Conservation (phyloP, 2,888 invertebrate genomes). For the Atherix ibis region DNA sequence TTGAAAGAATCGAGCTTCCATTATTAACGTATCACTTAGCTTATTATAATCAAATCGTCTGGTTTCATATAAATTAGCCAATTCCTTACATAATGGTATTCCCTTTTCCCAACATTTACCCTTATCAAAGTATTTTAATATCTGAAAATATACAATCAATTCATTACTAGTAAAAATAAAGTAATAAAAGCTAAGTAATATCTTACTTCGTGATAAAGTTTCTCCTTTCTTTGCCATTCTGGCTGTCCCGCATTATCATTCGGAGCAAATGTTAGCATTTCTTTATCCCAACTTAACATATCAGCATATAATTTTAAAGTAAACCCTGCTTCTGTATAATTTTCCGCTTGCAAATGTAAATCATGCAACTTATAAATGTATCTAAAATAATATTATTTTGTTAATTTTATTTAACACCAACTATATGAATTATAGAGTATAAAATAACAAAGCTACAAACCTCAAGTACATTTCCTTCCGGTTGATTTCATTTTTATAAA, state of each 20-base stretch:
- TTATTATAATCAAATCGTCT: conserved; percentile 77
- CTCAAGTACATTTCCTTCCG: conserved; percentile 88
- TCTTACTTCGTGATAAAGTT: conserved; percentile 55
- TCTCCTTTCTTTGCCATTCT: conserved; percentile 83
- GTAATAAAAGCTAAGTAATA: too few relatives aligned
- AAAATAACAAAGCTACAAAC: conserved; percentile 11
- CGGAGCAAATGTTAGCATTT: conserved; percentile 39
- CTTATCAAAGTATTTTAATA: conserved; percentile 81
- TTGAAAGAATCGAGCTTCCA: conserved; percentile 80
- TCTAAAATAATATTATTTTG: conserved; percentile 28
- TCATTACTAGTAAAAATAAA: too few relatives aligned
- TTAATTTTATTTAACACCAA: neutral
- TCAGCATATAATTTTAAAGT: conserved; percentile 88
- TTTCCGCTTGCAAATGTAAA: conserved; percentile 78
- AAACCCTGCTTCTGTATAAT: conserved; percentile 88
- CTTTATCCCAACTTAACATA: conserved; percentile 69
- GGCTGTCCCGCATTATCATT: conserved; percentile 58
- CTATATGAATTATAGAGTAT: neutral
- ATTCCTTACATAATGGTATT: conserved; percentile 76
- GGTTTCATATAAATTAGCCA: conserved; percentile 74
- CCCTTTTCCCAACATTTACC: conserved; percentile 98
- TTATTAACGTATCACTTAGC: conserved; percentile 65
- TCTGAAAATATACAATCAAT: conserved; percentile 31
- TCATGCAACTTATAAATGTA: conserved; percentile 93
- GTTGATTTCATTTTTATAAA: conserved; percentile 91